Base-by-base conservation (phyloP, 1,140 invertebrate genomes). In the Drosophila bifasciata region DNA sequence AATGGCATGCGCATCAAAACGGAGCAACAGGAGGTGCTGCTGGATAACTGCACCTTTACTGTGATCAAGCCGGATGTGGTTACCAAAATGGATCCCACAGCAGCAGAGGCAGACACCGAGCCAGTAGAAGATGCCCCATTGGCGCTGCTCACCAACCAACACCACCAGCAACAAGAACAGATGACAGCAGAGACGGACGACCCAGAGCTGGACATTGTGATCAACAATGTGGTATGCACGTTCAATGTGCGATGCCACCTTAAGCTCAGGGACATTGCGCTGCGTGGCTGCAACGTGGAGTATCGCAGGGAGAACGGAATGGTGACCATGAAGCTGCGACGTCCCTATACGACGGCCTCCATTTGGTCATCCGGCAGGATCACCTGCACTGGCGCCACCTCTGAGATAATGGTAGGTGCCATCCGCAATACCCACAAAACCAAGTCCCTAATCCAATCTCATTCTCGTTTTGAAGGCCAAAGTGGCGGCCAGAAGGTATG, bases 211-310 rank as follows among this genome's bases (percentile, higher is more conserved):
- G 97, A 98, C 92, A 98, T 99, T 90, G 95, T 97, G 85, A 98
- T 99, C 92, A 99, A 97, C 92, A 99, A 99, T 94, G 98, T 99
- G 79, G 98, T 99, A 68, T 99, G 98, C 92, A 98, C 96, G 92
- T 99, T 99, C 93, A 98, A 95, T 93, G 97, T 99, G 55, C 94
- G 97, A 85, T 99, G 98, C 92, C 98, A 99, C 93, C 93, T 99
- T 72, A 99, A 99, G 94, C 93, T 99, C 74, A 95, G 97, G 90
- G 95, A 97, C 91, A 98, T 99, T 76, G 99, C 99, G 45, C 93
- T 97, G 75, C 96, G 96, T 80, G 98, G 97, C 76, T 93, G 94
- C 49, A 99, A 99, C 93, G 99, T 99, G 36, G 98, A 98, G 91
- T 99, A 97, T 91, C 95, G 96, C 67, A 95, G 97, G 88, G 98